Conservation (phyloP, 2,888 invertebrate species). For the Podabrus alpinus region DNA sequence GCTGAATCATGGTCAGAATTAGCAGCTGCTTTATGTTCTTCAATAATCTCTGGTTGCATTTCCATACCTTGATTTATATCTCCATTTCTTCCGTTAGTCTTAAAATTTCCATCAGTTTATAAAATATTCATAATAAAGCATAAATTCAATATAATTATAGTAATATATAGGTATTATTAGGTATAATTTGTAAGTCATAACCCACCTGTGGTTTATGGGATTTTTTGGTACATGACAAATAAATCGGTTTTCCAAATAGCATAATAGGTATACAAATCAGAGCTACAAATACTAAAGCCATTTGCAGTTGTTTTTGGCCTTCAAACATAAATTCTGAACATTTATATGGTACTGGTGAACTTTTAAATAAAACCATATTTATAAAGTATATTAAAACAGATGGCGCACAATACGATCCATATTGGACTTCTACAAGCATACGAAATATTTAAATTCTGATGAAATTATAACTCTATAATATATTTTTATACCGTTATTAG, state of each 20-base stretch:
- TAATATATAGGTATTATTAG: neutral
- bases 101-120: constrained; percentile 4
- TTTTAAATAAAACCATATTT: constrained; percentile 95
- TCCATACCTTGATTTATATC: constrained; percentile 71
- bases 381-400: constrained; percentile 97
- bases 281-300: constrained; percentile 78
- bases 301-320: constrained; percentile 78
- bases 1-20: constrained; percentile 50
- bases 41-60: constrained; percentile 57
- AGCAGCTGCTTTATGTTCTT: constrained; percentile 54
- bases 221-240: constrained; percentile 63
- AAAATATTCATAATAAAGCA: too few relatives aligned
- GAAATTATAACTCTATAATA: neutral
- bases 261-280: constrained; percentile 90
- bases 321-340: constrained; percentile 70
- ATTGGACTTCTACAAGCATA: constrained; percentile 34
- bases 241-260: constrained; percentile 90
- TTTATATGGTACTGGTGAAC: constrained; percentile 55
- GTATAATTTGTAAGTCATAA: constrained; percentile 1
- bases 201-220: constrained; percentile 42
- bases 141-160: too few relatives aligned
- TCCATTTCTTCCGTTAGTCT: constrained; percentile 58
- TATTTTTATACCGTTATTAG: constrained; percentile 41
- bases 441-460: neutral
- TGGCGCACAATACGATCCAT: constrained; percentile 75